Evolutionary conservation across 1,140 invertebrate genomes (phyloP), one percentile per base, ranked within the genome.

Genomic region (Pomacea maculata): DNA sequence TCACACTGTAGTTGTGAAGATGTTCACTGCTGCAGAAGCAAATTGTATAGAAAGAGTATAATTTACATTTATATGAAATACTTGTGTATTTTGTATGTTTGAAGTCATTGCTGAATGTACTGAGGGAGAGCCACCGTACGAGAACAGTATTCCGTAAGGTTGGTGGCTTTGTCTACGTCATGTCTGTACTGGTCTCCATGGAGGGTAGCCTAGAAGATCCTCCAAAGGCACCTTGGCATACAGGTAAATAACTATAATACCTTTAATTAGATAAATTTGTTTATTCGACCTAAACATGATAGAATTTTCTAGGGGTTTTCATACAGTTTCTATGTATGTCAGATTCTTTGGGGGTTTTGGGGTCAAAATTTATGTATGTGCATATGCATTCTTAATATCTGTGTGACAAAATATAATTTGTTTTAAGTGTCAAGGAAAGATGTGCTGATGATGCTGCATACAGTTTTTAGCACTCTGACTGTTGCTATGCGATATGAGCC

Each of bases 401-500:
- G 55, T 61, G 57, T 17, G 15, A 14, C 1, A 14, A 14, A 6
- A 17, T 61, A 61, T 25, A 34, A 19, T 92, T 75, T 70, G 55
- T 80, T 87, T 88, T 71, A 82, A 90, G 90, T 91, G 57, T 81
- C 75, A 17, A 83, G 88, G 70, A 63, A 83, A 63, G 88, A 90
- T 67, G 84, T 91, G 21, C 84, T 93, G 54, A 85, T 84, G 29
- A 90, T 93, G 85, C 83, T 99, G 79, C 95, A 96, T 84, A 94
- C 97, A 54, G 96, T 99, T 29, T 99, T 99, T 91, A 97, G 97
- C 89, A 98, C 97, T 0, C 94, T 99, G 72, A 96, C 96, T 82
- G 97, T 98, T 7, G 97, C 98, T 7, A 99, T 99, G 98, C 93
- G 98, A 86, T 99, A 98, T 91, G 98, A 99, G 92, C 98, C 98